A percentile compares a stretch with the other conserved stretches of the same genome.
Conservation (phyloP, 2,888 invertebrate genomes). For the Neoascia interrupta region DNA sequence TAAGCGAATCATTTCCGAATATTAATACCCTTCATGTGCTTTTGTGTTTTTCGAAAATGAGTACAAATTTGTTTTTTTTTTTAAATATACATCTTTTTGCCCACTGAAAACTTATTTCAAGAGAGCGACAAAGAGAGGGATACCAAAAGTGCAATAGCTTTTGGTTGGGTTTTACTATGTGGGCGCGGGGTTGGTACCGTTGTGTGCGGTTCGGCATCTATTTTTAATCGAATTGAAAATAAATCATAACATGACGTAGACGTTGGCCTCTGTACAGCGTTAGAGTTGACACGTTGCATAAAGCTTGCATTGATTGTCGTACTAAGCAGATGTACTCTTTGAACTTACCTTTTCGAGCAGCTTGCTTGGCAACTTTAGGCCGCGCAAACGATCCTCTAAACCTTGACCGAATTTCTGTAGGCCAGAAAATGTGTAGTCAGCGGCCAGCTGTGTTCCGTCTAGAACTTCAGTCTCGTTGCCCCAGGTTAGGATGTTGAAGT, state of each 20-base stretch:
- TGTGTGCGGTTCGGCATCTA: constrained; percentile 9
- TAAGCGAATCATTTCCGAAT: constrained; percentile 51
- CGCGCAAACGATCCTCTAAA: constrained; percentile 91
- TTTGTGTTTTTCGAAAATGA: constrained; percentile 29
- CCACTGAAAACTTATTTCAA: no score
- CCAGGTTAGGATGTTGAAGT: constrained; percentile 94
- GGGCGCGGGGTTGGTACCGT: not conserved
- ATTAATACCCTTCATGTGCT: constrained; percentile 45
- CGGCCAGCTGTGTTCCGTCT: constrained; percentile 96
- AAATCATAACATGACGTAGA: constrained; percentile 29
- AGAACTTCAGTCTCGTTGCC: constrained; percentile 91
- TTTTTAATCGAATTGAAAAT: constrained; percentile 28
- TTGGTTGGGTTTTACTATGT: no score
- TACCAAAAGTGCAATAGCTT: no score
- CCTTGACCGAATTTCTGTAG: constrained; percentile 97
- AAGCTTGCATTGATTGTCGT: constrained; percentile 6
- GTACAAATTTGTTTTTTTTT: not conserved
- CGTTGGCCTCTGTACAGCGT: constrained; percentile 10
- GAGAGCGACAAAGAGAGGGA: no score
- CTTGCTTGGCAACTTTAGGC: constrained; percentile 89
- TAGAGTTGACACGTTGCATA: constrained; percentile 14
- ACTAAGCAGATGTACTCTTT: not conserved
- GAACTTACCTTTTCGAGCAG: constrained; percentile 89
- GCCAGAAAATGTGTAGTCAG: constrained; percentile 96
- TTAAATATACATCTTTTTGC: no score